phyloP scores from a whole-genome alignment of 2,888 invertebrate species.

The Embidobia sp. region DNA sequence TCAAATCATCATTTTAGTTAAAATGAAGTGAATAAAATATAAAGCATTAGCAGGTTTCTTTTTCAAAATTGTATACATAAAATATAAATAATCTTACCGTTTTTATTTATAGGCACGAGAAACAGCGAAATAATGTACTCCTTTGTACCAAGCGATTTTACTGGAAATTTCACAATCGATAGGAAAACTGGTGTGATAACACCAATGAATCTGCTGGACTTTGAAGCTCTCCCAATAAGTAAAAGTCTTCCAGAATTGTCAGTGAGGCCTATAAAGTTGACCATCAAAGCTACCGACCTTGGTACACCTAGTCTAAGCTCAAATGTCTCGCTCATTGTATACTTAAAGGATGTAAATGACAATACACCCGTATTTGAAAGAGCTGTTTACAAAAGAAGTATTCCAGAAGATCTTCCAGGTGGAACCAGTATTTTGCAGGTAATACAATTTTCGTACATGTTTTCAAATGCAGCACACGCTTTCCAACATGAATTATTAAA shows the following conservation, averaged over 20 bases:
- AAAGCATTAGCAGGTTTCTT: no score
- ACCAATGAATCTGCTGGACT: conserved; percentile 88
- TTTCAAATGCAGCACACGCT: no score
- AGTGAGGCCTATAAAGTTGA: conserved; percentile 86
- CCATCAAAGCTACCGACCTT: conserved; percentile 89
- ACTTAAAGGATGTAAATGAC: conserved; percentile 93
- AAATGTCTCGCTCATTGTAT: conserved; percentile 89
- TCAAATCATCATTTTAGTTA: no score
- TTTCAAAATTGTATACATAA: no score
- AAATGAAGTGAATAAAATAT: no score
- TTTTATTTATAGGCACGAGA: conserved; percentile 85
- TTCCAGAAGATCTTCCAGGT: conserved; percentile 91
- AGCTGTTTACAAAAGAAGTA: conserved; percentile 87
- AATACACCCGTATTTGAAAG: conserved; percentile 91
- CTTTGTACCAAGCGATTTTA: conserved; percentile 89
- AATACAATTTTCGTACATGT: conserved; percentile 1
- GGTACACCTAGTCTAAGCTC: conserved; percentile 88
- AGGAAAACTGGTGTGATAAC: conserved; percentile 88
- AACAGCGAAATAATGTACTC: conserved; percentile 93
- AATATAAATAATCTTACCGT: conserved; percentile 2
- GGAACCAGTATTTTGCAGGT: conserved; percentile 87
- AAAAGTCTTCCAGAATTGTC: conserved; percentile 74
- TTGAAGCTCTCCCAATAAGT: conserved; percentile 86
- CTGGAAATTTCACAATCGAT: conserved; percentile 91
- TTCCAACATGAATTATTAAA: no score